phyloP scores from a whole-genome alignment of 1,140 invertebrate species.

The Lasaia peninsularis region DNA sequence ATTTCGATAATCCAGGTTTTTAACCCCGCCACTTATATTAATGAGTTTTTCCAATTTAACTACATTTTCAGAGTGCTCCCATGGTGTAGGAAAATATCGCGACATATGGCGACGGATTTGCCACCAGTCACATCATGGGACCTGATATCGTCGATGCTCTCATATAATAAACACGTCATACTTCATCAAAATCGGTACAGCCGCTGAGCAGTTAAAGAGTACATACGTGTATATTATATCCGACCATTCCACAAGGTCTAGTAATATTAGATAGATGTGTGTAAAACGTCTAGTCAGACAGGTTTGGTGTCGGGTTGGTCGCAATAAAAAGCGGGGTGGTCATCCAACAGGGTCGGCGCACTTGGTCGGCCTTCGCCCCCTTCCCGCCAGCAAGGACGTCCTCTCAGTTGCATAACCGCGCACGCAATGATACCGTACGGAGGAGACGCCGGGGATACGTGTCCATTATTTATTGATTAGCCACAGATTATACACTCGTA shows the following conservation, averaged over 20 bases:
- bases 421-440: constrained; percentile 57
- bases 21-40: too few relatives aligned
- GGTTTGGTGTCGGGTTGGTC: constrained; percentile 4
- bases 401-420: constrained; percentile 60
- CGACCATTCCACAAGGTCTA: neutral
- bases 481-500: neutral
- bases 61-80: too few relatives aligned
- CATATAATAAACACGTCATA: too few relatives aligned
- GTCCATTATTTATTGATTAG: constrained; percentile 16
- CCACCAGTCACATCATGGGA: too few relatives aligned
- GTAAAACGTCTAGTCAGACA: constrained; percentile 1
- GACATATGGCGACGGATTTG: too few relatives aligned
- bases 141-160: too few relatives aligned
- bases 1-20: too few relatives aligned
- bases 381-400: constrained; percentile 50
- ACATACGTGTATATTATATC: neutral
- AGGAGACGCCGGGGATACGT: constrained; percentile 24
- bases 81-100: too few relatives aligned
- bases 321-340: constrained; percentile 55
- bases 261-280: constrained; percentile 23
- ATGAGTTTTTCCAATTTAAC: too few relatives aligned
- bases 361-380: constrained; percentile 54
- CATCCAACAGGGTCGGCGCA: constrained; percentile 51
- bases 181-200: too few relatives aligned
- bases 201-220: neutral